These are phyloP conservation scores for Ptilonorhynchus violaceus DNA, from an alignment of 2,113 vertebrate species.

Conservation along the genomic window DNA sequence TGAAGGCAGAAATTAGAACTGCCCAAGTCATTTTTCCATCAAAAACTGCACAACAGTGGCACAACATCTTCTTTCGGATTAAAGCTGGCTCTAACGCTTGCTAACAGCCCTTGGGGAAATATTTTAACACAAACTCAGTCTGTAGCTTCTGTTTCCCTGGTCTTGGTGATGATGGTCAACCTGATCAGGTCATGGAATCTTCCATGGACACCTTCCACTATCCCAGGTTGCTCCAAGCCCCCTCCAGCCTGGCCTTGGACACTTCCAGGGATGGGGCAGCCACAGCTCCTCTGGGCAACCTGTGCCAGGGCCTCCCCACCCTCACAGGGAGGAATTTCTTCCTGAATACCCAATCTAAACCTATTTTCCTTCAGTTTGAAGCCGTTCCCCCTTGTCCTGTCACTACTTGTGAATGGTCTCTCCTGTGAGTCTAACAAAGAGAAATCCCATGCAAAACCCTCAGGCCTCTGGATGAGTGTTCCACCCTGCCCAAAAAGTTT, in stretches of 20 bases:
- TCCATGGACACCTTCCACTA: background rate
- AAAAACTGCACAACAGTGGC: background rate
- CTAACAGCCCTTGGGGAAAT: background rate
- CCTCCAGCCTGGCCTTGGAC: accelerated
- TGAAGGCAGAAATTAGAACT: background rate
- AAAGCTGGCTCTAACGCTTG: background rate
- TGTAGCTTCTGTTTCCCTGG: background rate
- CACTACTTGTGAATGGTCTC: too few relatives aligned
- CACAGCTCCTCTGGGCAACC: background rate
- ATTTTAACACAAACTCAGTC: background rate
- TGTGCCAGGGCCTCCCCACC: background rate
- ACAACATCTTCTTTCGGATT: background rate
- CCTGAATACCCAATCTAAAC: background rate
- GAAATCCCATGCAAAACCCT: background rate
- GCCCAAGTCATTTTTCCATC: background rate
- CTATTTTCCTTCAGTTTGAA: background rate
- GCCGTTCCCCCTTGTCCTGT: background rate
- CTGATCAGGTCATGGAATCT: background rate
- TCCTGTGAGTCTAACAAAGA: background rate
- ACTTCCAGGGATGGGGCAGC: background rate
- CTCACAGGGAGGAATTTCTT: background rate
- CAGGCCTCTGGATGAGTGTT: background rate
- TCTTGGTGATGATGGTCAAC: background rate
- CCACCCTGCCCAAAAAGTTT: background rate
- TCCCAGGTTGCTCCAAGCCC: background rate